Conservation (phyloP, 1,140 invertebrate genomes). For the Drosophila sechellia region DNA sequence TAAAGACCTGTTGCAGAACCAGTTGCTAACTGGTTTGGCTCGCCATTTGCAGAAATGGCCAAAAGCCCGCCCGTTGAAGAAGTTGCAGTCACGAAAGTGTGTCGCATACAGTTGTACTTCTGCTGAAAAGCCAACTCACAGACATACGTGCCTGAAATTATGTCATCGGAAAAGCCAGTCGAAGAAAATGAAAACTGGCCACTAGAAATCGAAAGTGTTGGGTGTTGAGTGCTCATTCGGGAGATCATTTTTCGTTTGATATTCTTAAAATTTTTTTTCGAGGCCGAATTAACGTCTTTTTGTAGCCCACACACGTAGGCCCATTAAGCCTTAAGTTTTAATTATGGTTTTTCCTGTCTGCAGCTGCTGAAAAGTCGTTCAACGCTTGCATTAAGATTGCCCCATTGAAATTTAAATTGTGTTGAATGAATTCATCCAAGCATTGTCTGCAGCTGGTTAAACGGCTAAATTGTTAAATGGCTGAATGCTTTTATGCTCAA, state of each 20-base stretch:
- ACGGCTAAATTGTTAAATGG: conserved; percentile 25
- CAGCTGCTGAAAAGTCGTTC: conserved; percentile 48
- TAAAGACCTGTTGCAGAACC: conserved; percentile 55
- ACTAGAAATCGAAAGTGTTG: conserved; percentile 54
- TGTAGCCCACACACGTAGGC: conserved; percentile 53
- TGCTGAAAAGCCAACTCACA: conserved; percentile 9
- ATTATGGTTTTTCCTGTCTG: conserved; percentile 63
- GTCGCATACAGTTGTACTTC: conserved; percentile 59
- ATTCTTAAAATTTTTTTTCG: conserved; percentile 42
- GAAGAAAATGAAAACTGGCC: conserved; percentile 54
- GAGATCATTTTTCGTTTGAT: not conserved
- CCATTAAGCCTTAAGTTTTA: conserved; percentile 34
- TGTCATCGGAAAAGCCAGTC: conserved; percentile 75
- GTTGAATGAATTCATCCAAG: conserved; percentile 50
- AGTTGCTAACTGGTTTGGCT: conserved; percentile 70
- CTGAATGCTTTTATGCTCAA: conserved; percentile 33
- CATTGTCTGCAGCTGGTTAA: conserved; percentile 48
- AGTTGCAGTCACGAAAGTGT: conserved; percentile 74
- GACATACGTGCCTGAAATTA: conserved; percentile 63
- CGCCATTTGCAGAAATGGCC: conserved; percentile 68
- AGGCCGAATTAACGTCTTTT: conserved; percentile 43
- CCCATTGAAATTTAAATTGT: conserved; percentile 45
- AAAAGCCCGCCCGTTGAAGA: conserved; percentile 59
- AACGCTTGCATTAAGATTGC: conserved; percentile 57
- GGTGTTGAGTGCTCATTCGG: not conserved